Base-by-base conservation (phyloP, 1,140 invertebrate species). In the Drosophila suzukii region DNA sequence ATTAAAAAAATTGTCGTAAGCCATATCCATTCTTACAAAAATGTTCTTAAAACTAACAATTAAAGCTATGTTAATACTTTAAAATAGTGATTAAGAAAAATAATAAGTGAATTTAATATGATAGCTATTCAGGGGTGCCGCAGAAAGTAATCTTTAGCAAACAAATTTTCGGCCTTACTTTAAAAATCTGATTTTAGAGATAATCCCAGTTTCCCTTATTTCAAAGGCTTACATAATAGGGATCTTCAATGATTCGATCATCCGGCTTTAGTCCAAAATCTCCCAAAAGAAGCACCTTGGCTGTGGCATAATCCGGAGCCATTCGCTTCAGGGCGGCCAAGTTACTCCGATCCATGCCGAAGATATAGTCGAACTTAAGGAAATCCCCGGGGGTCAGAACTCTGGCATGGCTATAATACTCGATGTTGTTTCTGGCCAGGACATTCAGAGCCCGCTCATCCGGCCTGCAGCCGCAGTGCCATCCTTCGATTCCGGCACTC, bases 281-380 rank as follows among this genome's bases (percentile, higher is more conserved):
- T n/a, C 97, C 97, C 51, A 98, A 93, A 6, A 98, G 83, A 38
- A 96, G 93, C 54, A 98, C 93, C 89, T 96, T 94, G 0, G 97
- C 96, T 79, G 93, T 96, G 60, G 92, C 93, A 71, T 94, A 93
- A 62, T 93, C 92, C 6, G 96, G 96, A 59, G 94, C 94, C 68
- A 94, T 92, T 24, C 90, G 90, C 36, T 94, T 94, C 8, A 98
- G 88, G 39, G 95, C 94, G 2, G 92, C 93, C 84, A 97, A 95
- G 89, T 97, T 98, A 41, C 94, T 93, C 55, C 96, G 93, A 93
- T 98, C 97, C 97, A 98, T 98, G 24, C 96, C 97, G 93, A 98
- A 96, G 65, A 98, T 97, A 82, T 94, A 97, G 86, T 98, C 95
- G 92, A 95, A 98, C 13, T 94, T 93, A 4, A 94, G 83, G 78